A percentile compares a stretch with the other conserved stretches of the same genome.
These are phyloP conservation scores for Pseudomugil gertrudae DNA, from an alignment of 2,797 vertebrate species.

Conservation along the genomic window DNA sequence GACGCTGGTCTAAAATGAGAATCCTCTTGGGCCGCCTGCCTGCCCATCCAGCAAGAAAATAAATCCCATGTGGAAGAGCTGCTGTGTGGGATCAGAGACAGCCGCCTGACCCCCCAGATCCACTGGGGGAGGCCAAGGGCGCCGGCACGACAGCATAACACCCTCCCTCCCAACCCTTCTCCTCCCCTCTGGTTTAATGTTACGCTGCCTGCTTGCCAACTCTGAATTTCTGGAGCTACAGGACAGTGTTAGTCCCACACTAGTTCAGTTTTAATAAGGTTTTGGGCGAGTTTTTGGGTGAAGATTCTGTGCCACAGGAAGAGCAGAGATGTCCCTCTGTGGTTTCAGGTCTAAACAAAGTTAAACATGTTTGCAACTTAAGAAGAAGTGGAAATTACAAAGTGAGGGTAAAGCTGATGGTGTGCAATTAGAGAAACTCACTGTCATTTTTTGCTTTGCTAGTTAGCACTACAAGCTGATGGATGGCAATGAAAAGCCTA, in stretches of 20 bases:
- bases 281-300: slow-evolving; percentile 37
- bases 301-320: slow-evolving; percentile 52
- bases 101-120: slow-evolving; percentile 84
- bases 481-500: slow-evolving; percentile 40
- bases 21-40: slow-evolving; percentile 82
- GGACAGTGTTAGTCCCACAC: slow-evolving; percentile 51
- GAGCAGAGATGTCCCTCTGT: slow-evolving; percentile 40
- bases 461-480: slow-evolving; percentile 48
- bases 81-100: slow-evolving; percentile 84
- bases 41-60: slow-evolving; percentile 83
- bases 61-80: slow-evolving; percentile 85
- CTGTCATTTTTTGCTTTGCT: slow-evolving; percentile 15
- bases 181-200: slow-evolving; percentile 78
- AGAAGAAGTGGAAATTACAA: slow-evolving; percentile 41
- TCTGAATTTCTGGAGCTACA: slow-evolving; percentile 67
- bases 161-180: slow-evolving; percentile 50
- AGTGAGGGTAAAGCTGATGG: slow-evolving; percentile 39
- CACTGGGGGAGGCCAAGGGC: slow-evolving; percentile 81
- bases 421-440: slow-evolving; percentile 47
- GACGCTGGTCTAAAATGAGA: slow-evolving; percentile 85
- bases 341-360: slow-evolving; percentile 32
- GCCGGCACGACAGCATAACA: slow-evolving; percentile 79
- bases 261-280: slow-evolving; percentile 50
- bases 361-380: slow-evolving; percentile 52
- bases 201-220: slow-evolving; percentile 75